Evolutionary conservation across 2,797 vertebrate species (phyloP).

Genomic region (Acrocephalus scirpaceus): DNA sequence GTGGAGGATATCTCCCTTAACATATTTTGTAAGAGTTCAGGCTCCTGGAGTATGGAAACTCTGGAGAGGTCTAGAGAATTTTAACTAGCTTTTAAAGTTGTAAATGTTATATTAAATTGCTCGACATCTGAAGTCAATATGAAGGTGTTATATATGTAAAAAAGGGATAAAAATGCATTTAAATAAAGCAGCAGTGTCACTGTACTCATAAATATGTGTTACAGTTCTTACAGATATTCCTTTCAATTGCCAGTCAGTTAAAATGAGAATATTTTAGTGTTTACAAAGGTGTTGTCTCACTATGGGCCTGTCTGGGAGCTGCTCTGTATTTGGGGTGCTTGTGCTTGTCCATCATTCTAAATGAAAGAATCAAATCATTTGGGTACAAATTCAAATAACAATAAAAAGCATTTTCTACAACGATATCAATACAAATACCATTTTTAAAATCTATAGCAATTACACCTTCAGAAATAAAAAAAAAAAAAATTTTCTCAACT

Average conservation of each 20-base stretch:
- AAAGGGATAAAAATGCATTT: not conserved
- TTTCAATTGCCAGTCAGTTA: not conserved
- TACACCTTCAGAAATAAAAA: not conserved
- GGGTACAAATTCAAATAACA: not conserved
- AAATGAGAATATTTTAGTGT: not conserved
- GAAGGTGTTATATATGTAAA: not conserved
- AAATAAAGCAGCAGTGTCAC: not conserved
- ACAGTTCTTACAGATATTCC: not conserved
- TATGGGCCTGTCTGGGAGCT: not conserved
- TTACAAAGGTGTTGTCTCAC: not conserved
- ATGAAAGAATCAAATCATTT: not conserved
- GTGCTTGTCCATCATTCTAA: accelerated
- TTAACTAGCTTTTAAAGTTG: not conserved
- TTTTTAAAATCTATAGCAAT: not conserved
- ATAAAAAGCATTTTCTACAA: not conserved
- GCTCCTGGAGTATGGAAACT: not conserved
- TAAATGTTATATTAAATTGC: not conserved
- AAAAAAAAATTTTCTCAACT: not conserved
- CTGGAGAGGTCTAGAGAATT: not conserved
- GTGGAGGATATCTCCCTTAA: not conserved
- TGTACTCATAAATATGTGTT: not conserved
- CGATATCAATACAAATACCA: accelerated
- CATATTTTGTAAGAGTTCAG: not conserved
- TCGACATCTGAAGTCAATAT: not conserved
- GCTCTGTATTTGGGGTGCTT: not conserved